A percentile compares a stretch with the other conserved stretches of the same genome.
phyloP scores from a whole-genome alignment of 2,113 vertebrate species.

The Cheilinus undulatus region DNA sequence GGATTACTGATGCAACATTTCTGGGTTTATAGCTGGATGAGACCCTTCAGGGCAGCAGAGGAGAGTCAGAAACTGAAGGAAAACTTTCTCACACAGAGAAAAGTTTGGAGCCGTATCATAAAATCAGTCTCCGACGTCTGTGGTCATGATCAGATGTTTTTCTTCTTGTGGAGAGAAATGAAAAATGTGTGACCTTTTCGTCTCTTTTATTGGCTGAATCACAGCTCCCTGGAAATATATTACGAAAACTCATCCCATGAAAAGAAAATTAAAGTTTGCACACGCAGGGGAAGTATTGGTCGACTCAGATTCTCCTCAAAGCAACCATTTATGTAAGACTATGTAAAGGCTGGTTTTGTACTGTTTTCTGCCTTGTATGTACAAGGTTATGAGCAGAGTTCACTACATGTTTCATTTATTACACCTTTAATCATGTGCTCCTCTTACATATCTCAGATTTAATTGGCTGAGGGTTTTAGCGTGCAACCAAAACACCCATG shows the following conservation, averaged over 20 bases:
- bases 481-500: conserved; percentile 11
- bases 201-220: conserved; percentile 18
- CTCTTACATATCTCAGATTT: conserved; percentile 18
- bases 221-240: background rate
- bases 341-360: conserved; percentile 10
- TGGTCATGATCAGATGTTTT: background rate
- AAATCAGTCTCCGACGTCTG: background rate
- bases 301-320: background rate
- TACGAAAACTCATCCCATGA: background rate
- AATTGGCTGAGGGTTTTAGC: conserved; percentile 5
- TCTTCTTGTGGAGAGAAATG: background rate
- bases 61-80: conserved; percentile 41
- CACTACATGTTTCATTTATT: conserved; percentile 19
- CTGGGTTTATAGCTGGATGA: conserved; percentile 53
- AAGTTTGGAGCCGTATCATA: conserved; percentile 21
- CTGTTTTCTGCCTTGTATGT: conserved; percentile 26
- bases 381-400: conserved; percentile 18
- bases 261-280: background rate
- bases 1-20: conserved; percentile 76
- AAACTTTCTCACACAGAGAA: conserved; percentile 33
- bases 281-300: background rate
- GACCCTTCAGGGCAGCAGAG: conserved; percentile 22
- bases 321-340: conserved; percentile 1
- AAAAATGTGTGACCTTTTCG: conserved; percentile 20
- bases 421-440: conserved; percentile 33